phyloP scores from a whole-genome alignment of 2,113 vertebrate species.

The Eleginops maclovinus region DNA sequence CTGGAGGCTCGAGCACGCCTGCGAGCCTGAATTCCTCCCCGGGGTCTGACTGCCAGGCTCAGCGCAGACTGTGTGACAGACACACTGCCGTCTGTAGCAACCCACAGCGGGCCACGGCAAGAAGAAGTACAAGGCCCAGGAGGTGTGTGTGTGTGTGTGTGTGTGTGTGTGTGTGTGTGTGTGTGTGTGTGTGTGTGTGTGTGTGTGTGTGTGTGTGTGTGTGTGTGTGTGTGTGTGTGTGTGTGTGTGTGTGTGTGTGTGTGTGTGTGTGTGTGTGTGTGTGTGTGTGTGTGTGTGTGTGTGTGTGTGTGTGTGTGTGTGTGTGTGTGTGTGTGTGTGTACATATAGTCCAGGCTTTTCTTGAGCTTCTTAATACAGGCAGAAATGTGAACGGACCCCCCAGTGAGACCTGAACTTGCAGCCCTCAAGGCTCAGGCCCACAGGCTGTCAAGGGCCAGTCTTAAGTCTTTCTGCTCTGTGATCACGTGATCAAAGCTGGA shows the following conservation, averaged over 20 bases:
- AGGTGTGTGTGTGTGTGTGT: constrained; percentile 35
- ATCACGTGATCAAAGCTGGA: constrained; percentile 53
- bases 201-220: constrained; percentile 20
- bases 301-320: constrained; percentile 35
- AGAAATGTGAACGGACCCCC: constrained; percentile 65
- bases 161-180: constrained; percentile 6
- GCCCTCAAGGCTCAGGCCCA: constrained; percentile 54
- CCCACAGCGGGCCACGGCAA: constrained; percentile 40
- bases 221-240: constrained; percentile 23
- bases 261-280: constrained; percentile 41
- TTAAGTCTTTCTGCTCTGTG: constrained; percentile 59
- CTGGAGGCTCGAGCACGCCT: constrained; percentile 49
- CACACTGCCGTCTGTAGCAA: constrained; percentile 56
- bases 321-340: constrained; percentile 23
- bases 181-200: constrained; percentile 18
- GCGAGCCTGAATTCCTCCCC: constrained; percentile 51
- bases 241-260: constrained; percentile 20
- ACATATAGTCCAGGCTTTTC: constrained; percentile 41
- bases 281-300: constrained; percentile 33
- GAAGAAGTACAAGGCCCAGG: constrained; percentile 33
- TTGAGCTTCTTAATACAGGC: constrained; percentile 61
- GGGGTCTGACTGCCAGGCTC: constrained; percentile 62
- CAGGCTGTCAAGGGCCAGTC: constrained; percentile 56
- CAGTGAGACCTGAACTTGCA: constrained; percentile 73
- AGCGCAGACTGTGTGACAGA: constrained; percentile 65